phyloP scores from a whole-genome alignment of 2,888 invertebrate species.

The Caenorhabditis imperialis region DNA sequence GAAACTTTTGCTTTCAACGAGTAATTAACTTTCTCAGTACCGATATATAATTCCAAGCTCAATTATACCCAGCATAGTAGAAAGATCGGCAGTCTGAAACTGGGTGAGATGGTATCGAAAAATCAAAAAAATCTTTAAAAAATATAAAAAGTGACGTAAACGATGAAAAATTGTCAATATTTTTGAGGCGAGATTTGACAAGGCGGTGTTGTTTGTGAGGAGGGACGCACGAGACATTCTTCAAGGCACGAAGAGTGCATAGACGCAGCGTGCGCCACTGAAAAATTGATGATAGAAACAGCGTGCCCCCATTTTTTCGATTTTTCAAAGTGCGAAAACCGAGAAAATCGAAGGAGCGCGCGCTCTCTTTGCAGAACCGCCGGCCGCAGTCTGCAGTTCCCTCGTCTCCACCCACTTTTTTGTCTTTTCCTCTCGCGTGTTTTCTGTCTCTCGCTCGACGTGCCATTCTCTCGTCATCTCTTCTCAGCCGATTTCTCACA shows the following conservation, averaged over 20 bases:
- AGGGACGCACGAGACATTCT: not conserved
- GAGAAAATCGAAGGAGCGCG: constrained; percentile 2
- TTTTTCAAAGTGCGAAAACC: not conserved
- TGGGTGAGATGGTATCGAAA: not conserved
- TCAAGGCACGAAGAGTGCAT: constrained; percentile 16
- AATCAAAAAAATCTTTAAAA: not conserved
- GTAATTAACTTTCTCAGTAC: constrained; percentile 3
- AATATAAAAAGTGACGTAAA: not conserved
- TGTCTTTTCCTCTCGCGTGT: not conserved
- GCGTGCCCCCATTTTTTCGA: no score
- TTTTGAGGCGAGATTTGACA: constrained; percentile 43
- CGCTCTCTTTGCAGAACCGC: constrained; percentile 14
- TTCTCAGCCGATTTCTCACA: not conserved
- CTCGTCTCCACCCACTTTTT: constrained; percentile 9
- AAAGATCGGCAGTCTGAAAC: not conserved
- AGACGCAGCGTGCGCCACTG: not conserved
- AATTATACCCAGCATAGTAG: constrained; percentile 6
- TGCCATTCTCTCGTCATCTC: not conserved
- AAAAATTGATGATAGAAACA: constrained; percentile 30
- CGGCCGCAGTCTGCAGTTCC: constrained; percentile 11
- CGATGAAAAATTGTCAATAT: constrained; percentile 31
- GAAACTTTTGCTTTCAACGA: constrained; percentile 7
- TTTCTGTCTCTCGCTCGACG: not conserved
- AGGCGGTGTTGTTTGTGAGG: not conserved
- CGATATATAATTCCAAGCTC: constrained; percentile 9